These are phyloP conservation scores for Drosophila histrio DNA, from an alignment of 2,888 invertebrate genomes.

Conservation along the genomic window DNA sequence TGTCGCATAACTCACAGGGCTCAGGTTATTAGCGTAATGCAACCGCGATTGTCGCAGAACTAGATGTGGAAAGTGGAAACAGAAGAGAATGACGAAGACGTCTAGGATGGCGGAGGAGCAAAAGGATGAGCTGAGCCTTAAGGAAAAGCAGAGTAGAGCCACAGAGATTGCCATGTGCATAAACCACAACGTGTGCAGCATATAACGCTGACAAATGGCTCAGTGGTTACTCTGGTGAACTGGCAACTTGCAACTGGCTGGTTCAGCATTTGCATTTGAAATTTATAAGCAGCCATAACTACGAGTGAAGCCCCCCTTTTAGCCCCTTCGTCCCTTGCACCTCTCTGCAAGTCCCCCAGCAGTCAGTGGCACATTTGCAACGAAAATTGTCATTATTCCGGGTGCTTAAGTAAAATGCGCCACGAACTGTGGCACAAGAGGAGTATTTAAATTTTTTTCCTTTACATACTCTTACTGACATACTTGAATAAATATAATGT, in stretches of 20 bases:
- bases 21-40: slow-evolving; percentile 79
- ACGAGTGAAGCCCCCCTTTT: slow-evolving; percentile 14
- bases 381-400: slow-evolving; percentile 66
- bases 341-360: slow-evolving; percentile 2
- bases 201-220: slow-evolving; percentile 75
- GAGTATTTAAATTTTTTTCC: slow-evolving; percentile 46
- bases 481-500: background rate
- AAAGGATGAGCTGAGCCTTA: slow-evolving; percentile 4
- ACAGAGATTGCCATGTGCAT: slow-evolving; percentile 72
- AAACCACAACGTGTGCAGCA: slow-evolving; percentile 74
- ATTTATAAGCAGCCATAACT: slow-evolving; percentile 77
- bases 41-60: slow-evolving; percentile 66
- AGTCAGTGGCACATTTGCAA: slow-evolving; percentile 52
- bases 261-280: slow-evolving; percentile 74
- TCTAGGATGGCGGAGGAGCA: background rate
- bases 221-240: slow-evolving; percentile 45
- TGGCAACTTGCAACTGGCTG: slow-evolving; percentile 43
- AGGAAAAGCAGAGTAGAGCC: slow-evolving; percentile 33
- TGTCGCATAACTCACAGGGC: slow-evolving; percentile 67
- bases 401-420: slow-evolving; percentile 49
- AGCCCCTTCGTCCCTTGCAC: background rate
- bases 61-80: slow-evolving; percentile 1
- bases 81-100: background rate
- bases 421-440: slow-evolving; percentile 50
- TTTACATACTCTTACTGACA: slow-evolving; percentile 19